Base-by-base conservation (phyloP, 2,797 vertebrate species). In the Falco columbarius region DNA sequence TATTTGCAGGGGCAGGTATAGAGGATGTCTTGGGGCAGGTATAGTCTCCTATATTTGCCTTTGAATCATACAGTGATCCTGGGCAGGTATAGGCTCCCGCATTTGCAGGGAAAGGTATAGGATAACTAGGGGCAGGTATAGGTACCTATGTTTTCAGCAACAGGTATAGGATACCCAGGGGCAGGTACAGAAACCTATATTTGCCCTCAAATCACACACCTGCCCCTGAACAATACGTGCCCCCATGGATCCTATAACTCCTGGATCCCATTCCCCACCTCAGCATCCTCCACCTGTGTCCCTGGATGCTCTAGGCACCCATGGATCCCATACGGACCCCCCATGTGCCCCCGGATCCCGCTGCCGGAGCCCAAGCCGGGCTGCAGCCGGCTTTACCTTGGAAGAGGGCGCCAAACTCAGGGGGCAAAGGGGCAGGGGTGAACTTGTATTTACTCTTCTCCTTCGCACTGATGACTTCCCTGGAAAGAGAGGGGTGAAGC, bases 391-490 rank as follows among this genome's bases (percentile, higher is more conserved):
- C n/a, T 7, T 98, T 97, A 99, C 99, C 99, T 80, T 98, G 98
- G 96, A 99, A 99, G 91, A 99, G 99, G 85, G 97, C 80, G 12
- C 97, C 92, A 68, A 99, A 98, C 94, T 99, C 99, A 13, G 98
- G 93, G 52, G 99, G 98, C 96, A 99, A 90, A 40, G 96, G 89
- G 8, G 99, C 98, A 0, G 99, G 99, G 40, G 98, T 85, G 84
- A 99, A 99, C 98, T 99, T 99, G 97, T 99, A 99, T 95, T 99
- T 99, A 98, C 98, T 99, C 98, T 99, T 99, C 98, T 99, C 99
- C 98, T 98, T 94, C 55, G 98, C 77, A 89, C 99, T 99, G 97
- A 99, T 97, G 94, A 99, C 98, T 98, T 99, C 99, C 97, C 99
- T 99, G 68, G 79, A 36, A 68, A 19, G 6, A 58, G 24, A 66